Base-by-base conservation (phyloP, 1,140 invertebrate genomes). In the Halotydeus destructor region DNA sequence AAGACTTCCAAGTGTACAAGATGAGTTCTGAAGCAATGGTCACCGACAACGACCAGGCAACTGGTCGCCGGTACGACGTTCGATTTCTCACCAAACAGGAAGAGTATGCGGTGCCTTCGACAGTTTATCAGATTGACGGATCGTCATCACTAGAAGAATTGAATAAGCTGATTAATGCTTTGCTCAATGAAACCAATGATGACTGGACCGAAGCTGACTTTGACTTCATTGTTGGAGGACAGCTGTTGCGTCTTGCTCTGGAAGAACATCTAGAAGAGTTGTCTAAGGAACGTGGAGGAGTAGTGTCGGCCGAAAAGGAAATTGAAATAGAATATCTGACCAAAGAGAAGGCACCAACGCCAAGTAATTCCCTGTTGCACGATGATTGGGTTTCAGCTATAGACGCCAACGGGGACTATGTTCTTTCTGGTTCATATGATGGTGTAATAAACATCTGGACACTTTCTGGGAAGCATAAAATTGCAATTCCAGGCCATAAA, bases 381-480 rank as follows among this genome's bases (percentile, higher is more conserved):
- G 83, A 94, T 63, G 88, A 96, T 59, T 96, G 89, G 89, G 82
- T 96, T 9, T 76, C 78, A 36, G 74, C 80, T 27, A 74, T 89
- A 19, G 71, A 78, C 48, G 68, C 71, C 38, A 61, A 62, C 44
- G 68, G 71, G 21, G 73, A 76, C 62, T 88, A 78, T 75, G 82
- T 93, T 46, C 55, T 94, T 8, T 78, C 78, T 41, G 88, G 88
- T n/a, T 82, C 82, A 60, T 96, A 94, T 65, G 89, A 96, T 57
- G 79, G 83, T 57, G 82, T 81, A 28, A 54, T 94, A 14, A 78
- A 85, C 50, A 68, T 96, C 41, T 94, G 84, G 84, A 78, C 71
- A 12, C 66, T 64, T 5, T 34, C 23, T 26, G 84, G 85, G 12
- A 75, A 79, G 51, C 76, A 83, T 54, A 68, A 76, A 46, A 61